Conservation (phyloP, 2,888 invertebrate genomes). For the Lithophane semibrunnea region DNA sequence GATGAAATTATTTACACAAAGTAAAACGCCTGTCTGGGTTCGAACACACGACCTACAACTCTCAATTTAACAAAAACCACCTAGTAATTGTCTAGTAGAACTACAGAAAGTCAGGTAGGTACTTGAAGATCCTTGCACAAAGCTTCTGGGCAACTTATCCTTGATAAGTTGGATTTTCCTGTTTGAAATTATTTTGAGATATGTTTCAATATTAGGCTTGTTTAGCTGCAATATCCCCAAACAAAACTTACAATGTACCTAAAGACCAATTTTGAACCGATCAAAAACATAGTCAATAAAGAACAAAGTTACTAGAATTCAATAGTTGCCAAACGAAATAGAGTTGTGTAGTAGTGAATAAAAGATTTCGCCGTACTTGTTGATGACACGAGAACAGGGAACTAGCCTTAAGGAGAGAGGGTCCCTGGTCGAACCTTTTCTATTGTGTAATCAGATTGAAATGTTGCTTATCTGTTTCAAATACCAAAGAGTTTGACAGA, state of each 20-base stretch:
- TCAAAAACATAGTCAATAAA: not conserved
- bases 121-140: not conserved
- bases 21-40: too few relatives aligned
- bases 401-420: conserved; percentile 43
- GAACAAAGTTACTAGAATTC: conserved; percentile 38
- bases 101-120: not conserved
- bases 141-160: not conserved
- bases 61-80: not conserved
- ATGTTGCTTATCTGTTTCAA: conserved; percentile 61
- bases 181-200: not conserved
- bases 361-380: conserved; percentile 56
- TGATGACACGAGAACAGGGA: conserved; percentile 51
- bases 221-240: not conserved
- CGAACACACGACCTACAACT: too few relatives aligned
- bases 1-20: too few relatives aligned
- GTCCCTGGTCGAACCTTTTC: conserved; percentile 61
- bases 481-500: conserved; percentile 35
- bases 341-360: conserved; percentile 56
- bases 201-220: not conserved
- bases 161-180: not conserved
- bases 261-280: not conserved
- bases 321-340: conserved; percentile 48
- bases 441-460: conserved; percentile 62
- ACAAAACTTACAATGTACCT: not conserved
- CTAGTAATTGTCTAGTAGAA: not conserved